Conservation (phyloP, 2,888 invertebrate genomes). For the Rhopalosiphum nymphaeae region DNA sequence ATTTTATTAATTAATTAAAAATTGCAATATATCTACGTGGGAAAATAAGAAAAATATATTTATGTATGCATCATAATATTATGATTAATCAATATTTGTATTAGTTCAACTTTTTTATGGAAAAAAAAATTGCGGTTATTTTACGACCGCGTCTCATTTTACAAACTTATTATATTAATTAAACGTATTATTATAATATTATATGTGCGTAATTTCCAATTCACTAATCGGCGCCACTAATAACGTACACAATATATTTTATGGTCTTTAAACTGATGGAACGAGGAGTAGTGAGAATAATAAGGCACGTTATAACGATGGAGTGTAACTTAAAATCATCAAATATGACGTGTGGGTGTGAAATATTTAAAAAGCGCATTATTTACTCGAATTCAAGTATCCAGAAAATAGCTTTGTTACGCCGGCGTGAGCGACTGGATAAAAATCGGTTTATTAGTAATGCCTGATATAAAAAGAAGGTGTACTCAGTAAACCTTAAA, state of each 20-base stretch:
- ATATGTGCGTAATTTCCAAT: neutral
- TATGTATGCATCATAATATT: neutral
- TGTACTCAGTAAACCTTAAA: constrained; percentile 38
- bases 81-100: neutral
- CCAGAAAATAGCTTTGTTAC: constrained; percentile 51
- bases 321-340: neutral
- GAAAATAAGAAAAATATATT: neutral
- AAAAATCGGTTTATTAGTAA: constrained; percentile 56
- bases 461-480: constrained; percentile 13
- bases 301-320: neutral
- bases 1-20: neutral
- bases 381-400: constrained; percentile 36
- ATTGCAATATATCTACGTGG: neutral
- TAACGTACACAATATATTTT: neutral
- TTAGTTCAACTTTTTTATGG: neutral
- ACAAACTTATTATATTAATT: neutral
- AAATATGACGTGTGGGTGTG: neutral
- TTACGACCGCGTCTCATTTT: neutral
- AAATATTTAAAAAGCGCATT: neutral
- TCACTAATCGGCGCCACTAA: neutral
- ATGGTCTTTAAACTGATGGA: neutral
- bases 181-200: neutral
- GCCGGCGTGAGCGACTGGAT: constrained; percentile 32
- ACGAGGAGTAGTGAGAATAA: neutral
- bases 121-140: neutral